Conservation (phyloP, 2,797 vertebrate species). For the Chelonia mydas region DNA sequence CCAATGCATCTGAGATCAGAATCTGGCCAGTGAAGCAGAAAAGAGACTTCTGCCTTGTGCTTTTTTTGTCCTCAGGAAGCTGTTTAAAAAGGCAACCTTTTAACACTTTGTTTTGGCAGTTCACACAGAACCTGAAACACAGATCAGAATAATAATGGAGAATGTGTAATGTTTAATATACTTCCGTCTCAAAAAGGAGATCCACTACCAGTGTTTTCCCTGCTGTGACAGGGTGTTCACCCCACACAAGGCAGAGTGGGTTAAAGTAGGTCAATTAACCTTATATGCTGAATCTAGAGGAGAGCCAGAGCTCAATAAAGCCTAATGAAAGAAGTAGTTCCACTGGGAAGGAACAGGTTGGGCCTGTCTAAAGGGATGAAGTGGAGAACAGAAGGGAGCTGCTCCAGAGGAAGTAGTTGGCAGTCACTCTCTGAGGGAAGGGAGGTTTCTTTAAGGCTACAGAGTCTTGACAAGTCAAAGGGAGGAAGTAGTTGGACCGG, state of each 20-base stretch:
- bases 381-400: background rate
- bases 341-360: background rate
- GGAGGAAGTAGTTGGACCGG: background rate
- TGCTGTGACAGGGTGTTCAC: background rate
- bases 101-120: background rate
- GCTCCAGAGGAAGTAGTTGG: background rate
- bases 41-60: background rate
- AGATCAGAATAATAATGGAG: fast-evolving
- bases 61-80: background rate
- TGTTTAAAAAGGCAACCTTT: fast-evolving
- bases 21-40: background rate
- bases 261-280: background rate
- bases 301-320: background rate
- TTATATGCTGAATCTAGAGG: background rate
- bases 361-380: background rate
- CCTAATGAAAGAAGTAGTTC: background rate
- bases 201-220: background rate
- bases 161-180: background rate
- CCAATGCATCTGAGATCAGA: background rate
- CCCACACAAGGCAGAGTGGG: background rate
- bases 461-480: background rate
- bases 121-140: background rate
- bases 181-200: background rate
- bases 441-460: no score
- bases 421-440: background rate